These are phyloP conservation scores for Dicerorhinus sumatrensis DNA, from an alignment of 2,113 vertebrate species.

Conservation along the genomic window DNA sequence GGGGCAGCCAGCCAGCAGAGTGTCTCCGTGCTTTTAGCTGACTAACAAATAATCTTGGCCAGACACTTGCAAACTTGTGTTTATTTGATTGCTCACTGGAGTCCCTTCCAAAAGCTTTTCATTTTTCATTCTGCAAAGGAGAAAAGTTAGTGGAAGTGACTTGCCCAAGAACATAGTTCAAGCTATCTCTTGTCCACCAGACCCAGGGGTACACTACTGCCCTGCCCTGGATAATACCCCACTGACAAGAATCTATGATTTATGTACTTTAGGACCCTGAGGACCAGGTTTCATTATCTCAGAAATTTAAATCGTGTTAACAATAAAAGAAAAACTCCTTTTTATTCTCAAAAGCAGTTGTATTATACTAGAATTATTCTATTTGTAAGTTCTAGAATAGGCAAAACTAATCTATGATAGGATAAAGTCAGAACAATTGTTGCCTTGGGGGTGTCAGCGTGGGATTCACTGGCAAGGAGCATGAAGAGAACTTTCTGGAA, in stretches of 20 bases:
- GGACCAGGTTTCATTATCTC: not conserved
- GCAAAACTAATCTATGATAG: conserved; percentile 1
- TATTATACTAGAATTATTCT: not conserved
- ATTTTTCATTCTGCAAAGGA: conserved; percentile 13
- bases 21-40: conserved; percentile 1
- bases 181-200: not conserved
- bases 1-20: not conserved
- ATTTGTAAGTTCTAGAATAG: not conserved
- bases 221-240: not conserved
- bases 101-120: conserved; percentile 36
- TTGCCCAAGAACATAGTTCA: not conserved
- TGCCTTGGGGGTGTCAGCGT: not conserved
- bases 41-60: conserved; percentile 24
- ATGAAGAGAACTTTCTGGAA: conserved; percentile 22
- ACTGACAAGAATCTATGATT: not conserved
- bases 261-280: not conserved
- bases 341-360: conserved; percentile 30
- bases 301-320: not conserved
- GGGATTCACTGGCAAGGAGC: not conserved
- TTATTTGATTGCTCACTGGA: conserved; percentile 18
- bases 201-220: not conserved
- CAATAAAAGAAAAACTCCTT: conserved; percentile 21
- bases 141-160: not conserved
- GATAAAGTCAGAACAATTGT: not conserved
- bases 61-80: conserved; percentile 24